Base-by-base conservation (phyloP, 2,113 vertebrate species). In the Eulacestoma nigropectus region DNA sequence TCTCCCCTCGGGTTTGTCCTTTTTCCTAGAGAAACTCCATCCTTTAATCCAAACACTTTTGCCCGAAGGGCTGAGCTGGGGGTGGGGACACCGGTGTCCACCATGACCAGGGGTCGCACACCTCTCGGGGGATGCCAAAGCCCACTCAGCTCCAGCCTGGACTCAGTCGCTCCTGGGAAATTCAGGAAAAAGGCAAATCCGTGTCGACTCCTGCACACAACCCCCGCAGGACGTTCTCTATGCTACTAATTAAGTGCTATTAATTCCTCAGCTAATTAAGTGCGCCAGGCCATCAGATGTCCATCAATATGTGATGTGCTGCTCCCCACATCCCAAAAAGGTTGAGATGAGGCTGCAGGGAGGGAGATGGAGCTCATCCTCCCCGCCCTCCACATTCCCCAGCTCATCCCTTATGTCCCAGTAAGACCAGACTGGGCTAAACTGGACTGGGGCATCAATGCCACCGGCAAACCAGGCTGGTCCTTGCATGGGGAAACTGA, bases 201-300 rank as follows among this genome's bases (percentile, higher is more conserved):
- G 2, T 14, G 55, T 16, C 63, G 35, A 13, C 2, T 25, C 55
- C 59, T 19, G 13, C 69, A 16, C 47, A 14, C 10, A 20, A 1
- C 6, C 3, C 6, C 7, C 13, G 5, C 6, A 1, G 27, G 33
- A 30, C 0, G 0, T 39, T 33, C 26, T 19, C 42, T 25, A 5
- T 3, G 37, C 50, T 33, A 6, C 30, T 55, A 35, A 88, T 79
- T 62, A 79, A 79, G 26, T 33, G 49, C 13, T 6, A 13, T 14
- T 27, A 39, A 8, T 73, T 73, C 32, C 37, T 44, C 20, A 11
- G 49, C 11, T 83, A 59, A 86, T 91, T 55, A 80, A 64, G 20
- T 14, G n/a, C 0, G 0, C 7, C 65, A 47, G 70, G 16, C 52
- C 42, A 33, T 25, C 63, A 33, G 23, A 5, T 9, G 30, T 1